Evolutionary conservation across 2,797 vertebrate species (phyloP).

Genomic region (Acrossocheilus fasciatus): DNA sequence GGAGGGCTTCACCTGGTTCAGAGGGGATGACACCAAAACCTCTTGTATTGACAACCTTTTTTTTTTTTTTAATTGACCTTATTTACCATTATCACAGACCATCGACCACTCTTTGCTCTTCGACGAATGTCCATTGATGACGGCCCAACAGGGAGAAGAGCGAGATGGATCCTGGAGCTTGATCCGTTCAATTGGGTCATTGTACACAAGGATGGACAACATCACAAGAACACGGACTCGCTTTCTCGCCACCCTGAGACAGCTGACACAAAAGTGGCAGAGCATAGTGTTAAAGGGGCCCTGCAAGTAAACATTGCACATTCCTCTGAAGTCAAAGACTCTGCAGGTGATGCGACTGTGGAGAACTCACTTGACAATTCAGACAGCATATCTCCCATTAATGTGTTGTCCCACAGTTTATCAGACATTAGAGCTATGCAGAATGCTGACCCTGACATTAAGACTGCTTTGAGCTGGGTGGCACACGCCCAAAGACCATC

Average conservation of each 20-base stretch:
- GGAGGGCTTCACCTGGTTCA: background rate
- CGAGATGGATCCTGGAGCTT: constrained; percentile 52
- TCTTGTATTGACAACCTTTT: no score
- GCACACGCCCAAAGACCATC: background rate
- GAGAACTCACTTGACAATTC: background rate
- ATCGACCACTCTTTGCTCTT: constrained; percentile 44
- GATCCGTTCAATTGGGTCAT: constrained; percentile 49
- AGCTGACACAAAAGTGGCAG: background rate
- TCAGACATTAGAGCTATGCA: background rate
- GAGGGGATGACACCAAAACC: constrained; percentile 1
- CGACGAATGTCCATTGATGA: constrained; percentile 30
- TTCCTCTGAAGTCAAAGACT: background rate
- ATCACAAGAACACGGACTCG: constrained; percentile 43
- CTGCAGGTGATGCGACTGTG: background rate
- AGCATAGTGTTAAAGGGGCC: background rate
- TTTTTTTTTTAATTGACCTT: no score
- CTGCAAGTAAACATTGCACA: background rate
- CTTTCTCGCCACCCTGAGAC: constrained; percentile 28
- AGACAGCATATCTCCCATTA: background rate
- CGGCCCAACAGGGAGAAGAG: constrained; percentile 39
- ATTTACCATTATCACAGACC: constrained; percentile 53
- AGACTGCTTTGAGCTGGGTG: background rate
- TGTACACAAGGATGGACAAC: constrained; percentile 26
- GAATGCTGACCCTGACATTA: background rate
- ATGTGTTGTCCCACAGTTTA: background rate